These are phyloP conservation scores for Oreochromis tanganicae DNA, from an alignment of 2,113 vertebrate genomes.

Conservation along the genomic window DNA sequence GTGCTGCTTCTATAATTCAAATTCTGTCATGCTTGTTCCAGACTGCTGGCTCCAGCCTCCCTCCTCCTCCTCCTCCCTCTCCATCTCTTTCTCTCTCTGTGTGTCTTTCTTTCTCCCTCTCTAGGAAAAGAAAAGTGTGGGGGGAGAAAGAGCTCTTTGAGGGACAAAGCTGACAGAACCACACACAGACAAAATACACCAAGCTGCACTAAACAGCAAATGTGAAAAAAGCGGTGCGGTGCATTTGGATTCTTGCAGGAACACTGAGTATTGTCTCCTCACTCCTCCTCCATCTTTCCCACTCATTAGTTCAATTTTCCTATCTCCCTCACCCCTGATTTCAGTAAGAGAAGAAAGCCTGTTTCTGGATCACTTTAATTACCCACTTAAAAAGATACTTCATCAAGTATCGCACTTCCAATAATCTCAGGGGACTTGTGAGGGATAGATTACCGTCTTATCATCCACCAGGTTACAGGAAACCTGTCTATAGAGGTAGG, in stretches of 20 bases:
- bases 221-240: slow-evolving; percentile 39
- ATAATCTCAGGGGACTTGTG: neutral
- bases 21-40: slow-evolving; percentile 96
- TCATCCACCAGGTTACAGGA: neutral
- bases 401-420: neutral
- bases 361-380: neutral
- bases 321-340: neutral
- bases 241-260: slow-evolving; percentile 34
- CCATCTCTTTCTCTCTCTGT: slow-evolving; percentile 52
- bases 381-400: slow-evolving; percentile 1
- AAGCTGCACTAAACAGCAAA: slow-evolving; percentile 39
- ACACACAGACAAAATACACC: slow-evolving; percentile 56
- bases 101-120: slow-evolving; percentile 67
- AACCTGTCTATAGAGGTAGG: neutral
- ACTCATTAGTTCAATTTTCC: neutral
- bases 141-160: slow-evolving; percentile 73
- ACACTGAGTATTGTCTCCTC: neutral
- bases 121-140: slow-evolving; percentile 77
- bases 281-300: neutral
- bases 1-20: slow-evolving; percentile 78
- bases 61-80: slow-evolving; percentile 55
- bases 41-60: slow-evolving; percentile 92
- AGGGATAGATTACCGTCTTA: neutral
- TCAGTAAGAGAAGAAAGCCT: neutral
- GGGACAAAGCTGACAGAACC: slow-evolving; percentile 74